phyloP scores from a whole-genome alignment of 1,140 invertebrate species.

The Leptoteleia sp. region DNA sequence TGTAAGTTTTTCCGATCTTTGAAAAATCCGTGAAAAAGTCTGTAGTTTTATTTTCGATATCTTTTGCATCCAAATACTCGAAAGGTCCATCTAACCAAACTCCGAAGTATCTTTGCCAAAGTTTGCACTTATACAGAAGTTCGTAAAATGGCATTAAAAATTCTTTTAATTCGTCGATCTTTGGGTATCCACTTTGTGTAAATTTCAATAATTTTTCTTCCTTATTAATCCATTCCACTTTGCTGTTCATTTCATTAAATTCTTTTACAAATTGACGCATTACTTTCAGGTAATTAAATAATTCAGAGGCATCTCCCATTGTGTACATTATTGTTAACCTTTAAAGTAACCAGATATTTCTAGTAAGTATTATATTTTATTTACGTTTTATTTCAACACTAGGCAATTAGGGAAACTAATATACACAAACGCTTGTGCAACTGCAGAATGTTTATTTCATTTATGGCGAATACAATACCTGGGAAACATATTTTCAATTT shows the following conservation, averaged over 20 bases:
- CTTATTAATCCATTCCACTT: slow-evolving; percentile 92
- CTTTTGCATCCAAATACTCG: slow-evolving; percentile 87
- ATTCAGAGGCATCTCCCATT: slow-evolving; percentile 86
- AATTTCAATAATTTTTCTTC: slow-evolving; percentile 94
- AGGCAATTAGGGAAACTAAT: too few relatives aligned
- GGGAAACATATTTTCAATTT: slow-evolving; percentile 87
- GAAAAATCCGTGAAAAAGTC: slow-evolving; percentile 88
- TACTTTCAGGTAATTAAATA: slow-evolving; percentile 85
- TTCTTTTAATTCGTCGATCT: slow-evolving; percentile 87
- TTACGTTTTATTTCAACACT: too few relatives aligned
- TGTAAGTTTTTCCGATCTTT: slow-evolving; percentile 90
- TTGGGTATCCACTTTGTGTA: slow-evolving; percentile 86
- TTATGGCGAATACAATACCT: too few relatives aligned
- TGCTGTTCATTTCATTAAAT: slow-evolving; percentile 87
- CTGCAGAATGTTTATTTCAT: too few relatives aligned
- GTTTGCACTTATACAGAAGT: slow-evolving; percentile 84
- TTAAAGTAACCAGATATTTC: slow-evolving; percentile 19
- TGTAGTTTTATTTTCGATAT: slow-evolving; percentile 87
- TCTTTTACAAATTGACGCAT: slow-evolving; percentile 88
- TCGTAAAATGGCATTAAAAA: slow-evolving; percentile 86
- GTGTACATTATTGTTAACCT: slow-evolving; percentile 84
- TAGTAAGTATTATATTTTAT: too few relatives aligned
- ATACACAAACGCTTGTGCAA: too few relatives aligned
- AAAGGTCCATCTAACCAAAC: slow-evolving; percentile 96
- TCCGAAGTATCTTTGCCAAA: slow-evolving; percentile 90